Evolutionary conservation across 2,888 invertebrate species (phyloP).

Genomic region (Neoaliturus tenellus): DNA sequence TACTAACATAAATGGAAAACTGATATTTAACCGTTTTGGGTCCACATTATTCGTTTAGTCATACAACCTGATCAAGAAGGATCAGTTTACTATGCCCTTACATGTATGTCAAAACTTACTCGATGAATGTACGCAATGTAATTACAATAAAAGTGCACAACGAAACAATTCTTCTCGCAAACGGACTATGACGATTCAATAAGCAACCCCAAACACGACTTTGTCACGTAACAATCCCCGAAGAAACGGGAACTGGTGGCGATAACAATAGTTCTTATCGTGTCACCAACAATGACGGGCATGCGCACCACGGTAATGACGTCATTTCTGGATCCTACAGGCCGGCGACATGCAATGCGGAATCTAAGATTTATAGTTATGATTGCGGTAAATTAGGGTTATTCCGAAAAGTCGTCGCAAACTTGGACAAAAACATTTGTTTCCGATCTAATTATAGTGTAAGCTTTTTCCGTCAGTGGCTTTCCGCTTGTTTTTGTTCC

Average conservation of each 20-base stretch:
- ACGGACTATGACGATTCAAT: not conserved
- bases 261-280: not conserved
- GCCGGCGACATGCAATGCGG: constrained; percentile 17
- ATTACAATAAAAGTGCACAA: no score
- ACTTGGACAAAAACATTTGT: constrained; percentile 7
- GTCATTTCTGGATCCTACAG: constrained; percentile 1
- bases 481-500: constrained; percentile 55
- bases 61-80: no score
- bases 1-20: no score
- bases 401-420: constrained; percentile 32
- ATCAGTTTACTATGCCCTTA: no score
- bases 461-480: constrained; percentile 14
- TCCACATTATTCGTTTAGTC: no score
- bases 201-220: not conserved
- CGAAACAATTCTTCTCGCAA: not conserved
- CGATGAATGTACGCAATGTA: no score
- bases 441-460: constrained; percentile 40
- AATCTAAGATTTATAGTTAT: constrained; percentile 41
- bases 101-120: no score
- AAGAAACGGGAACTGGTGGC: constrained; percentile 11
- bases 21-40: no score
- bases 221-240: not conserved
- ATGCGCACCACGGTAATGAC: not conserved
- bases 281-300: not conserved
- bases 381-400: constrained; percentile 50